phyloP scores from a whole-genome alignment of 2,797 vertebrate genomes.

The Melanitta fusca region DNA sequence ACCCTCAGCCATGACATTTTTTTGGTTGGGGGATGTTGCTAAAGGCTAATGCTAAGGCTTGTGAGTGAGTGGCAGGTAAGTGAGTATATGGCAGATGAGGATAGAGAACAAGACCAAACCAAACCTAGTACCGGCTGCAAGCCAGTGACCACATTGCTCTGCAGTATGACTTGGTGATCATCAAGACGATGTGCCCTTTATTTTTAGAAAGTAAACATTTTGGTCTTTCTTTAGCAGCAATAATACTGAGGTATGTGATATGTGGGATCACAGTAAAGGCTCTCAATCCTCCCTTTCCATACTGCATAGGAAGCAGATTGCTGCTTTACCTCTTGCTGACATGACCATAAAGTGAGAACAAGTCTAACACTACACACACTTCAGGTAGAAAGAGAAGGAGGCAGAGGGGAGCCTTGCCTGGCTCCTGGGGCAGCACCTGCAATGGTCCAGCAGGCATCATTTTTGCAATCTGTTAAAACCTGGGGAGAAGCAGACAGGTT shows the following conservation, averaged over 20 bases:
- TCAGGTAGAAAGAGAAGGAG: background rate
- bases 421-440: background rate
- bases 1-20: background rate
- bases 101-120: rapidly evolving
- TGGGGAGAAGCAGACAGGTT: background rate
- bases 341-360: background rate
- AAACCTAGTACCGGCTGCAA: background rate
- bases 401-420: background rate
- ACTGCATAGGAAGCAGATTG: background rate
- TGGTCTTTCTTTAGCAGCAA: background rate
- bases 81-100: background rate
- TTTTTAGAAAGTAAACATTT: background rate
- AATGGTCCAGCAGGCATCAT: background rate
- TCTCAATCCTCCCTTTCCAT: background rate
- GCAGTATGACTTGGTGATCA: background rate
- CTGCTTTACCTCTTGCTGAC: background rate
- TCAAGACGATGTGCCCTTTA: background rate
- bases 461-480: background rate
- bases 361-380: background rate
- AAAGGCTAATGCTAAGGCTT: background rate
- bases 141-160: background rate
- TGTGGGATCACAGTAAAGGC: background rate
- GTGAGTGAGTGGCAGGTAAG: background rate
- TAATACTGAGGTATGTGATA: background rate
- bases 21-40: background rate